Evolutionary conservation across 2,113 vertebrate genomes (phyloP).

Genomic region (Cariama cristata): DNA sequence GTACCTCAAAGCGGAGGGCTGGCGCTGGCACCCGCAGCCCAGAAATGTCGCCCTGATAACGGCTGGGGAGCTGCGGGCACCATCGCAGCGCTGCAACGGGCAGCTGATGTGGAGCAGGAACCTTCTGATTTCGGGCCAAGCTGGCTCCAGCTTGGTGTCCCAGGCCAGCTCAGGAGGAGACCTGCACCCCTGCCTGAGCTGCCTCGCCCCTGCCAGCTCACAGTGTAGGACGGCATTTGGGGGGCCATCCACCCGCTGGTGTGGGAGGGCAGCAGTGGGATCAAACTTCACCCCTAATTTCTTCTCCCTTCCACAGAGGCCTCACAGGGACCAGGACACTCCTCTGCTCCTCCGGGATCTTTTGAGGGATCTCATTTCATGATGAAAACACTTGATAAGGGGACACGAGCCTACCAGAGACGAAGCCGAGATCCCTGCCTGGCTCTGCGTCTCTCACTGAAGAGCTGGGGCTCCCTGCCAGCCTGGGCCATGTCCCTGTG

Average conservation of each 20-base stretch:
- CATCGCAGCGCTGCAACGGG: background rate
- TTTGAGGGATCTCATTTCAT: background rate
- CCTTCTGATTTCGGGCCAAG: background rate
- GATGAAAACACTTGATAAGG: background rate
- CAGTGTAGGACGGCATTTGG: background rate
- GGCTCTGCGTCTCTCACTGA: background rate
- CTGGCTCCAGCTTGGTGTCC: background rate
- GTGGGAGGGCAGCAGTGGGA: background rate
- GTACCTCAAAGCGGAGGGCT: slow-evolving; percentile 41
- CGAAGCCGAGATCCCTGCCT: background rate
- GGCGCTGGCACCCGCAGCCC: background rate
- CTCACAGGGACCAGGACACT: background rate
- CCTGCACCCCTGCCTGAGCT: accelerated
- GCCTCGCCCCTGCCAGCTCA: background rate
- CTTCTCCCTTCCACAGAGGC: background rate
- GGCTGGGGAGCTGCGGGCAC: background rate
- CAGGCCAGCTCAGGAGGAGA: background rate
- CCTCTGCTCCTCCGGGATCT: background rate
- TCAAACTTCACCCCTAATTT: background rate
- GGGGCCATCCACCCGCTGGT: background rate
- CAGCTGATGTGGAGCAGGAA: background rate
- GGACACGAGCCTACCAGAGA: background rate
- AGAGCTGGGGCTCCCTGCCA: background rate
- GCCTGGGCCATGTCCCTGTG: background rate
- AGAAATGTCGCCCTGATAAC: slow-evolving; percentile 62